Conservation (phyloP, 2,888 invertebrate genomes). For the Dryomyza anilis region DNA sequence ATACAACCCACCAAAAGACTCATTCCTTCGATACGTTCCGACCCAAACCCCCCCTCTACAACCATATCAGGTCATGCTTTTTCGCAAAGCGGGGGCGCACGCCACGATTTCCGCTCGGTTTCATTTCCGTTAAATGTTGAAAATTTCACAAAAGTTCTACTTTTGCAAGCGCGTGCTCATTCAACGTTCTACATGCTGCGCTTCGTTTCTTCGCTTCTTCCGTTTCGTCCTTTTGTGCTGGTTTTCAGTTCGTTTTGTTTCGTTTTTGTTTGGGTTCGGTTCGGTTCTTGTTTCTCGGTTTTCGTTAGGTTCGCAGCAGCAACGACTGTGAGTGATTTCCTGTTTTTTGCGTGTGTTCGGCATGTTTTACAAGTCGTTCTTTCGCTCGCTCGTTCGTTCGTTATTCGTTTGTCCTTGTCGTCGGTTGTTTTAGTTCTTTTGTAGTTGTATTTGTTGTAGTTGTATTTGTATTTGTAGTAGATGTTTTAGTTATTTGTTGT, state of each 20-base stretch:
- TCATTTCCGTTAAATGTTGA: conserved; percentile 36
- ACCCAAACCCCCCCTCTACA: too few species aligned
- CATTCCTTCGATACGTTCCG: too few species aligned
- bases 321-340: conserved; percentile 8
- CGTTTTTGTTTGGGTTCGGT: neutral
- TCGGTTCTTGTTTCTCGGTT: too few species aligned
- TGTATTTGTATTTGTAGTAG: neutral
- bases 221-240: neutral
- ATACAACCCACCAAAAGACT: neutral
- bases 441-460: neutral
- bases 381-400: neutral
- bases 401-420: neutral
- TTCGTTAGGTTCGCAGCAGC: neutral
- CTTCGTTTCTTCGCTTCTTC: neutral
- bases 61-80: neutral
- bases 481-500: neutral
- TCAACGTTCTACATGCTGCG: neutral
- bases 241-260: neutral
- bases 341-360: conserved; percentile 3
- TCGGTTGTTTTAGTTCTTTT: neutral
- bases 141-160: conserved; percentile 24
- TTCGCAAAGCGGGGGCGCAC: neutral
- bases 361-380: neutral
- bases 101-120: conserved; percentile 35
- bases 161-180: neutral